phyloP scores from a whole-genome alignment of 2,113 vertebrate genomes.

The Circaetus gallicus region DNA sequence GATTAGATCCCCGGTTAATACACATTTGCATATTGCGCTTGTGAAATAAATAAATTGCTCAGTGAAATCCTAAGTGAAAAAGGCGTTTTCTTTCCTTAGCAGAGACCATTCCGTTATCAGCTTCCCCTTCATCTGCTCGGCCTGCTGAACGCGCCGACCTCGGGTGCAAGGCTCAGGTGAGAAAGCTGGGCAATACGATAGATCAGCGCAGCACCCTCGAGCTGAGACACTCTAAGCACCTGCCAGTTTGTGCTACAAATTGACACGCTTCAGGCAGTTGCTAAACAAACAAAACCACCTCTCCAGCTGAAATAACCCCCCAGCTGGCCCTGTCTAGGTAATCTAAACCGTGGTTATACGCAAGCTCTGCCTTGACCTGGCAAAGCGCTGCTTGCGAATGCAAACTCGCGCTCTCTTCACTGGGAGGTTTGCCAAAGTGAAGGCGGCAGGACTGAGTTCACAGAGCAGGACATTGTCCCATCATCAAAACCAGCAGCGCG shows the following conservation, averaged over 20 bases:
- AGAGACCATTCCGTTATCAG: background rate
- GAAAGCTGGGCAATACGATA: background rate
- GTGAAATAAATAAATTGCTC: background rate
- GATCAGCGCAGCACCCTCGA: background rate
- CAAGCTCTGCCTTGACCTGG: background rate
- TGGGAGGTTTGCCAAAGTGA: background rate
- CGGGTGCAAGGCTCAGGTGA: background rate
- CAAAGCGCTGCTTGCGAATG: background rate
- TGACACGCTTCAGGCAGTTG: background rate
- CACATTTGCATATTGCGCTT: background rate
- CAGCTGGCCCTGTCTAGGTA: background rate
- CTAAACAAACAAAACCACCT: background rate
- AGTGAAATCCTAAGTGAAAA: background rate
- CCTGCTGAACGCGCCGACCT: background rate
- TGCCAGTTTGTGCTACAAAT: accelerated
- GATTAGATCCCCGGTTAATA: background rate
- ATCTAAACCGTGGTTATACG: accelerated
- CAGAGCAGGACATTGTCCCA: background rate
- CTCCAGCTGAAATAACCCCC: background rate
- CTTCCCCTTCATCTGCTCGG: background rate
- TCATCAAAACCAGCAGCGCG: background rate
- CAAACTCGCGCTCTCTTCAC: background rate
- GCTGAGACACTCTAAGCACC: background rate
- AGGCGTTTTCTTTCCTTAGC: background rate
- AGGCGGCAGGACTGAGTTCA: background rate